Percentiles rank a stretch among this genome's conserved stretches.
These are phyloP conservation scores for Recurvirostra avosetta DNA, from an alignment of 2,113 vertebrate species.

Conservation along the genomic window DNA sequence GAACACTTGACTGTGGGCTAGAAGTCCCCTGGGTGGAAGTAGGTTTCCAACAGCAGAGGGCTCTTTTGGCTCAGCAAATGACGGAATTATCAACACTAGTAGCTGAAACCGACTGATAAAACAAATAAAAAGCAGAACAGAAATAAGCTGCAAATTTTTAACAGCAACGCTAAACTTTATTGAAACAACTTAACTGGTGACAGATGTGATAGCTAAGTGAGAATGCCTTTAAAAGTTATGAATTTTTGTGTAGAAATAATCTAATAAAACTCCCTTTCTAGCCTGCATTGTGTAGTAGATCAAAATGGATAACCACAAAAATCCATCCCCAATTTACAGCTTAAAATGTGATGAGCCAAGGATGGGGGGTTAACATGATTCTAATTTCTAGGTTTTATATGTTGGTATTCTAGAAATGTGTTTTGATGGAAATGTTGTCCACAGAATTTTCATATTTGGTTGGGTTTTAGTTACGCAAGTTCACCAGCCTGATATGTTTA, in stretches of 20 bases:
- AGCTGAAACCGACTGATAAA: background rate
- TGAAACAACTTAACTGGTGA: background rate
- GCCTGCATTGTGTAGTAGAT: background rate
- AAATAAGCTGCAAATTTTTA: background rate
- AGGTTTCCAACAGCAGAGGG: conserved; percentile 22
- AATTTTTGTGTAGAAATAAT: background rate
- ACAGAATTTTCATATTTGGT: background rate
- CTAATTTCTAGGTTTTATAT: background rate
- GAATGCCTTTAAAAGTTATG: background rate
- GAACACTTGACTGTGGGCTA: background rate
- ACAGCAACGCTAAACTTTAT: background rate
- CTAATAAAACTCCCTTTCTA: background rate
- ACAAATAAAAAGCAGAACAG: background rate
- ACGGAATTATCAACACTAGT: background rate
- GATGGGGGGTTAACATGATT: background rate
- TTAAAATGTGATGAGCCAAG: background rate
- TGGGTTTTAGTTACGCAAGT: background rate
- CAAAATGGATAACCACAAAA: background rate
- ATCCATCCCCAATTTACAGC: background rate
- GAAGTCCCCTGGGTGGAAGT: background rate
- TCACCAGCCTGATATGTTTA: background rate
- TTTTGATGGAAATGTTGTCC: background rate
- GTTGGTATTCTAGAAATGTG: background rate
- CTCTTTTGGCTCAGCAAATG: conserved; percentile 28
- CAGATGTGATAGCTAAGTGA: background rate